These are phyloP conservation scores for Eufriesea mexicana DNA, from an alignment of 1,140 invertebrate genomes.

Conservation along the genomic window DNA sequence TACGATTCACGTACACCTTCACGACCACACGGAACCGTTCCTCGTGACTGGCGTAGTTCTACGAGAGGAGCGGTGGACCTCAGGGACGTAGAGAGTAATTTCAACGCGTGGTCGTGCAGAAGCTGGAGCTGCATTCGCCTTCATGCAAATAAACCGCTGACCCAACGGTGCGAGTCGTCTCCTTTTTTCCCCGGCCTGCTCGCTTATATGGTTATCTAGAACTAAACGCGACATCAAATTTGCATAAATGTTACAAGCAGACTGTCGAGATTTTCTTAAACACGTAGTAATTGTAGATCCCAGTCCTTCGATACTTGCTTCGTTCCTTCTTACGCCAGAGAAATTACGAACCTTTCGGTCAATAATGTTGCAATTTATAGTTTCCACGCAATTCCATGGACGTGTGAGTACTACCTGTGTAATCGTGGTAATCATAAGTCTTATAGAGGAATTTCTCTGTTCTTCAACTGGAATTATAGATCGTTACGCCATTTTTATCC, in stretches of 20 bases:
- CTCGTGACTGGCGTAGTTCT: conserved; percentile 39
- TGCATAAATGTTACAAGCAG: neutral
- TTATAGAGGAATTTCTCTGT: too few relatives aligned
- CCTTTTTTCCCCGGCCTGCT: neutral
- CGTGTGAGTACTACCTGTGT: too few relatives aligned
- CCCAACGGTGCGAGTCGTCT: neutral
- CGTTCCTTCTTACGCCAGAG: neutral
- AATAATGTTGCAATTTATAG: neutral
- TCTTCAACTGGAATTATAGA: too few relatives aligned
- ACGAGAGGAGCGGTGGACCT: conserved; percentile 24
- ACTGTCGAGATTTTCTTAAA: neutral
- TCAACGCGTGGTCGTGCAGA: conserved; percentile 16
- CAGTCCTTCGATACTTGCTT: too few relatives aligned
- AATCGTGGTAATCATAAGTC: neutral
- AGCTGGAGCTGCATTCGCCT: neutral
- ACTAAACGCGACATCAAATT: neutral
- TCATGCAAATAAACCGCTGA: neutral
- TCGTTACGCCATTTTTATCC: neutral
- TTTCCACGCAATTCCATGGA: neutral
- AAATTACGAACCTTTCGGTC: neutral
- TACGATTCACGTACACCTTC: conserved; percentile 44
- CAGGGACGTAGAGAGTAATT: conserved; percentile 34
- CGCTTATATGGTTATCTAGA: neutral
- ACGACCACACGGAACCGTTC: conserved; percentile 37
- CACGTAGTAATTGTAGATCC: neutral